Evolutionary conservation across 2,797 vertebrate genomes (phyloP), one percentile per base, ranked within the genome.

Genomic region (Gadopsis bispinosus): DNA sequence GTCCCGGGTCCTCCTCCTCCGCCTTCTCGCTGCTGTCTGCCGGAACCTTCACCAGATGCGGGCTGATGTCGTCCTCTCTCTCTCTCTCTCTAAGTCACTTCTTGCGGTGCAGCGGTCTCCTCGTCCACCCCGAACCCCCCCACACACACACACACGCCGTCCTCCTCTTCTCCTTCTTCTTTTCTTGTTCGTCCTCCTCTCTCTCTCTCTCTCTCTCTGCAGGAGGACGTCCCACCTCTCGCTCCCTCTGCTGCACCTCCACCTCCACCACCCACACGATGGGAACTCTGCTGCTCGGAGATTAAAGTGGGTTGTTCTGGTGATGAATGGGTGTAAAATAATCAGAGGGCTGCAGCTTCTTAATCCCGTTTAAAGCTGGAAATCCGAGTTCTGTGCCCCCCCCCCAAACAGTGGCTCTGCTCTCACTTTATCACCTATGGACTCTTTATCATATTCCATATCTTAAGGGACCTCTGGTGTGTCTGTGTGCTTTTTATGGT

Each of bases 191-290:
- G 47, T 65, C 69, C 53, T 69, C 56, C 71, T 33, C 31, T 33
- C 33, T 35, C 69, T 22, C 80, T 26, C 33, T 35, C 39, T 8
- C 47, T n/a, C 69, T 79, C 83, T 68, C 77, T 75, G 73, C 76
- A 56, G 64, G 86, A 83, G 89, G 86, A 91, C 85, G 77, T 85
- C 90, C 91, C 85, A 85, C 87, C 86, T 86, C 86, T 78, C 72
- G 6, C 33, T 35, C 33, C 7, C 69, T n/a, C 80, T 26, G 41
- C 79, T 62, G 19, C 73, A 22, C 55, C 35, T 71, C 39, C 73
- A 17, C 64, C 53, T 11, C 75, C 75, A 7, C 53, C 67, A 20
- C 69, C 77, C 60, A 53, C 83, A 64, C 43, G 66, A 67, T 64
- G 69, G 63, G 59, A 58, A 62, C 77, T 65, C 9, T 17, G 55